Base-by-base conservation (phyloP, 2,113 vertebrate genomes). In the Hepsetus odoe region DNA sequence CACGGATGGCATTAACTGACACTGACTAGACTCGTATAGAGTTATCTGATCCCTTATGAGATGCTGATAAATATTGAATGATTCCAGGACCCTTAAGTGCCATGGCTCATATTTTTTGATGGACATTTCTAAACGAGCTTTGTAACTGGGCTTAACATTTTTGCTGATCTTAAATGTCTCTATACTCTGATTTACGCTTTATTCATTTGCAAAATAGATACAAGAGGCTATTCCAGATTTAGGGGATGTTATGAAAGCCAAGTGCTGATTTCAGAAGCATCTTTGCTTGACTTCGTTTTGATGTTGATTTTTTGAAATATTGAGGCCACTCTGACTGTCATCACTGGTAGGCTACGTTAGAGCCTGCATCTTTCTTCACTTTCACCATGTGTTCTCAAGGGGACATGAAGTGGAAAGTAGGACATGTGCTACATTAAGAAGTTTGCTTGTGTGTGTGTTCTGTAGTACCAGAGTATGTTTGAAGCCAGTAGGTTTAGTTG, bases 361-460 rank as follows among this genome's bases (percentile, higher is more conserved):
- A 79, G 32, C 35, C 18, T 56, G 55, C 42, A 61, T 61, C 35
- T 79, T 71, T 62, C 40, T 69, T 74, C n/a, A 61, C 65, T 61
- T 65, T 56, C 28, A n/a, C 73, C 38, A n/a, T 7, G 66, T 53
- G 56, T 64, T 68, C 70, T 72, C n/a, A 53, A 75, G 65, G 80
- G 26, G 44, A 61, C 8, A 14, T 28, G 26, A 69, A 59, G 40
- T 26, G 33, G 70, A 78, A 74, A 74, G 18, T 80, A 61, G 66
- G 80, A 44, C 76, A 73, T 16, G 32, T 49, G 46, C 70, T 75
- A 55, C 33, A 69, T 12, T 24, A 35, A 28, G 38, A 70, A 74
- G 46, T 53, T 72, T 78, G 71, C 66, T 49, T 33, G 56, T 58
- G 32, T 80, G 61, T 72, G 28, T 80, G 35, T 35, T 87, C 64